These are phyloP conservation scores for Hesperophylax magnus DNA, from an alignment of 1,140 invertebrate genomes.

Conservation along the genomic window DNA sequence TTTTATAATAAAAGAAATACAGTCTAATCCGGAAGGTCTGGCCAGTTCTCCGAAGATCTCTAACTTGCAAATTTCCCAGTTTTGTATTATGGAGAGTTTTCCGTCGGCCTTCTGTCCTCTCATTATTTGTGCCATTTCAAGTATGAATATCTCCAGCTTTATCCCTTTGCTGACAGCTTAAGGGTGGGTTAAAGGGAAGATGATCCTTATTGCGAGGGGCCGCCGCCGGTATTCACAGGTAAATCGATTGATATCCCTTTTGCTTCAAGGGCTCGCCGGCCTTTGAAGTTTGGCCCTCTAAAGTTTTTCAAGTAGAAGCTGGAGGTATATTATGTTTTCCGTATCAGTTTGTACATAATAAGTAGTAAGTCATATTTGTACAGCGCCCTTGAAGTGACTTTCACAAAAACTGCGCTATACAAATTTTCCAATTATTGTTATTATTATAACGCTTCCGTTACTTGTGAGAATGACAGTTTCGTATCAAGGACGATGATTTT, in stretches of 20 bases:
- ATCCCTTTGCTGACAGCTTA: slow-evolving; percentile 52
- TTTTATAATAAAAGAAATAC: neutral
- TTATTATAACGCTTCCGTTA: no score
- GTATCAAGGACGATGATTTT: no score
- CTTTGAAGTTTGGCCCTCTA: slow-evolving; percentile 33
- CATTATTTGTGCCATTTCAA: slow-evolving; percentile 57
- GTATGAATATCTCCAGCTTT: slow-evolving; percentile 55
- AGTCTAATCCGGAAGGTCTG: neutral
- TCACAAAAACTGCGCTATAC: no score
- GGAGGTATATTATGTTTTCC: no score
- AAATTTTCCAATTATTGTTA: no score
- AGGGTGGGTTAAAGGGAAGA: slow-evolving; percentile 21
- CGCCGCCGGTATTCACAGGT: slow-evolving; percentile 31
- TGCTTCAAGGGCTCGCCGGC: slow-evolving; percentile 13
- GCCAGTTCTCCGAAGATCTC: neutral
- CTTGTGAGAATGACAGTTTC: no score
- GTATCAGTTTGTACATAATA: no score
- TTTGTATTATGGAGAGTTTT: slow-evolving; percentile 21
- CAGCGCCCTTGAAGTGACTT: no score
- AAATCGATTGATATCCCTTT: slow-evolving; percentile 36
- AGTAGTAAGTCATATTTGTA: no score
- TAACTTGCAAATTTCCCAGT: slow-evolving; percentile 13
- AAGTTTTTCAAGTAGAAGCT: slow-evolving; percentile 22
- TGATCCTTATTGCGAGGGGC: slow-evolving; percentile 36
- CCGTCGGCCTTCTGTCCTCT: slow-evolving; percentile 17